These are phyloP conservation scores for Channallabes apus DNA, from an alignment of 2,797 vertebrate species.

Conservation along the genomic window DNA sequence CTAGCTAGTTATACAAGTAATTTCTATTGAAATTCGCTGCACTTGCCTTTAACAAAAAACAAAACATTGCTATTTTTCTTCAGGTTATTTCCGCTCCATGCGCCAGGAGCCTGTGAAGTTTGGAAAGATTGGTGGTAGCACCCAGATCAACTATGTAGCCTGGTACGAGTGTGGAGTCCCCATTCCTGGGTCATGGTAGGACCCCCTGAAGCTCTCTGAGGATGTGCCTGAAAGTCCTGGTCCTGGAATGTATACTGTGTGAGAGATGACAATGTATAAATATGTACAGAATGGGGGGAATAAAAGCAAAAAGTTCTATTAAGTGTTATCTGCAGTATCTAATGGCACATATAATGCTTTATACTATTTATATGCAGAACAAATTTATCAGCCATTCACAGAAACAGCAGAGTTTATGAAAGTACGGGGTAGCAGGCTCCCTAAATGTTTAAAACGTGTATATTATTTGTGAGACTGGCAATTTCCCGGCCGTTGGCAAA, in stretches of 20 bases:
- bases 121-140: constrained; percentile 90
- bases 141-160: constrained; percentile 87
- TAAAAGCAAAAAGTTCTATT: constrained; percentile 65
- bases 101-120: constrained; percentile 94
- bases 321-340: constrained; percentile 71
- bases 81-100: constrained; percentile 91
- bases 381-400: constrained; percentile 31
- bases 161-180: constrained; percentile 98
- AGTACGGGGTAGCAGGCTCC: constrained; percentile 98
- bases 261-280: constrained; percentile 26
- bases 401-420: constrained; percentile 68
- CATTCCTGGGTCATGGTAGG: constrained; percentile 96
- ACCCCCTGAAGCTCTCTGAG: constrained; percentile 21
- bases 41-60: neutral
- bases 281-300: constrained; percentile 22
- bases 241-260: constrained; percentile 21
- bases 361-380: constrained; percentile 56
- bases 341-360: constrained; percentile 64
- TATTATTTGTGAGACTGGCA: constrained; percentile 92
- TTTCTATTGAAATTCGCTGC: neutral
- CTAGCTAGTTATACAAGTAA: neutral
- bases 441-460: constrained; percentile 84
- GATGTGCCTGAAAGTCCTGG: neutral
- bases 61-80: constrained; percentile 40
- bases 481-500: constrained; percentile 22